A percentile compares a stretch with the other conserved stretches of the same genome.
These are phyloP conservation scores for Sorex maritimensis DNA, from an alignment of 2,797 vertebrate species.

Conservation along the genomic window DNA sequence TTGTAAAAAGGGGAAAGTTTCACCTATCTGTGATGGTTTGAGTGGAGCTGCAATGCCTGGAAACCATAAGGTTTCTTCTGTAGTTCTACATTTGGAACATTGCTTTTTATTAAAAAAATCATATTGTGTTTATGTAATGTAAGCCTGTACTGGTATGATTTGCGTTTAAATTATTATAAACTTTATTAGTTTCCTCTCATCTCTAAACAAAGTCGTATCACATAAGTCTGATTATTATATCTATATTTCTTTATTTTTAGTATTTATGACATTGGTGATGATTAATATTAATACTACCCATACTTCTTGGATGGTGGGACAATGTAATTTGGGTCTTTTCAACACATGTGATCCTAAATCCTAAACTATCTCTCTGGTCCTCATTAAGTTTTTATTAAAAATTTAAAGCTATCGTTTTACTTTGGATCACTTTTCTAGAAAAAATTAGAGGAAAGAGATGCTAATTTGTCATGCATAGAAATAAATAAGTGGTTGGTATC, in stretches of 20 bases:
- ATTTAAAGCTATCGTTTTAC: constrained; percentile 5
- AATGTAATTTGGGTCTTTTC: neutral
- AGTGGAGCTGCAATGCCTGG: constrained; percentile 59
- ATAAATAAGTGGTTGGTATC: constrained; percentile 18
- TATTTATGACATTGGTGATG: constrained; percentile 51
- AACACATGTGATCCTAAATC: neutral
- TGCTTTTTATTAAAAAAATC: constrained; percentile 42
- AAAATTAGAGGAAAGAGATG: neutral
- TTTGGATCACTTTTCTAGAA: constrained; percentile 32
- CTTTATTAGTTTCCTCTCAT: constrained; percentile 46
- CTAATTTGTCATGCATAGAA: constrained; percentile 29
- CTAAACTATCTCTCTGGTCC: neutral
- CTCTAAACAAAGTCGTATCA: neutral
- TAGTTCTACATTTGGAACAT: constrained; percentile 37
- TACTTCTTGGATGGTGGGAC: constrained; percentile 25
- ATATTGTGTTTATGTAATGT: constrained; percentile 43
- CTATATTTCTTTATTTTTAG: neutral
- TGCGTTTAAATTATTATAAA: constrained; percentile 1
- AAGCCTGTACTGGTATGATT: constrained; percentile 18
- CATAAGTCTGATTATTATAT: constrained; percentile 17
- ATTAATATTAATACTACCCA: constrained; percentile 21
- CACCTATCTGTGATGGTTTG: constrained; percentile 35
- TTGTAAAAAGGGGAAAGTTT: constrained; percentile 73
- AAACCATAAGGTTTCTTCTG: constrained; percentile 52
- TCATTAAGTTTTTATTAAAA: neutral